Percentiles rank a stretch among this genome's conserved stretches.
Evolutionary conservation across 2,113 vertebrate genomes (phyloP).

Genomic region (Bettongia penicillata): DNA sequence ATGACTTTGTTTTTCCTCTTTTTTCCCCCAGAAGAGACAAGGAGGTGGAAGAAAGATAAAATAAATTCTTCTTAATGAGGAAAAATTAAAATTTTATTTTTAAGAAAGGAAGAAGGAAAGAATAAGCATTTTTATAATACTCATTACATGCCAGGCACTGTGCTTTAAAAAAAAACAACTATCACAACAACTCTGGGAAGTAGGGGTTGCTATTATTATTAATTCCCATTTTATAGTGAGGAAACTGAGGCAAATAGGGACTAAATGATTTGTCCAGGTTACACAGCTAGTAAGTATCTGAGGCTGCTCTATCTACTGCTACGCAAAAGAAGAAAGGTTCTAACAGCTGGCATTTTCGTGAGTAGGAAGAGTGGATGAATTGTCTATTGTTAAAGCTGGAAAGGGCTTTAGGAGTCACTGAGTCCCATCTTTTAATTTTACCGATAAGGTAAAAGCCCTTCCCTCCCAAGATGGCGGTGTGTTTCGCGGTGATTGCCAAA

Average conservation of each 20-base stretch:
- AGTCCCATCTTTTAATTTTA: neutral
- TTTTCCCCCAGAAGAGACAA: neutral
- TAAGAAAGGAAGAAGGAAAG: neutral
- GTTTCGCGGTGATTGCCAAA: no score
- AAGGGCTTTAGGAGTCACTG: neutral
- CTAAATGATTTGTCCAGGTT: neutral
- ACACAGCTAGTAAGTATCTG: neutral
- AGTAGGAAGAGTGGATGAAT: neutral
- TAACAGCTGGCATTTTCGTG: neutral
- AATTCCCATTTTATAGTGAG: neutral
- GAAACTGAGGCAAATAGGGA: neutral
- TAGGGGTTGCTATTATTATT: neutral
- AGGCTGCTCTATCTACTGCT: neutral
- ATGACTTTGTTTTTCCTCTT: neutral
- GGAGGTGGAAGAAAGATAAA: neutral
- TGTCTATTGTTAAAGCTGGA: neutral
- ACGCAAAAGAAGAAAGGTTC: neutral
- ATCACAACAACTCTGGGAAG: neutral
- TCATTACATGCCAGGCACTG: neutral
- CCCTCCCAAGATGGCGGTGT: no score
- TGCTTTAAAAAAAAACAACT: neutral
- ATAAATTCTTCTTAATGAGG: neutral
- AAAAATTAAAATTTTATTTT: neutral
- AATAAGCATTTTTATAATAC: neutral
- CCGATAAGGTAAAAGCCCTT: neutral